Conservation (phyloP, 2,888 invertebrate genomes). For the Torymus texanus region DNA sequence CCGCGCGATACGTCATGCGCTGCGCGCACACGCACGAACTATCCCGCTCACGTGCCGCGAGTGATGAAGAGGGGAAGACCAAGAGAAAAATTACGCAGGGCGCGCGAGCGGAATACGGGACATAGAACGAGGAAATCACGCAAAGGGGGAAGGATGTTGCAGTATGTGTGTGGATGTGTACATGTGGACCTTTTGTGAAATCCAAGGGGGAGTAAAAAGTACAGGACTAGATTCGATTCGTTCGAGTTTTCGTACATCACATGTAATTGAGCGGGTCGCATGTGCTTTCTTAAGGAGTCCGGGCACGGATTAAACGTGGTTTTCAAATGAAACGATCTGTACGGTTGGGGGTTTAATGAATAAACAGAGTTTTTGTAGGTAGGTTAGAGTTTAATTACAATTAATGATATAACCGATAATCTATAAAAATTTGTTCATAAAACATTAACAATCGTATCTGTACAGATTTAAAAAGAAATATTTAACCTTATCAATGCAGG, state of each 20-base stretch:
- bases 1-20: slow-evolving; percentile 29
- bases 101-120: slow-evolving; percentile 35
- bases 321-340: not conserved
- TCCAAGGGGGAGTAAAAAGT: not conserved
- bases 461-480: too few relatives aligned
- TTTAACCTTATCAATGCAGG: too few relatives aligned
- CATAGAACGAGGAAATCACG: slow-evolving; percentile 18
- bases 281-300: not conserved
- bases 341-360: too few relatives aligned
- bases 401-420: too few relatives aligned
- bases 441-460: too few relatives aligned
- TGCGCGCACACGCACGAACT: slow-evolving; percentile 27
- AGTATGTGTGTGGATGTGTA: too few relatives aligned
- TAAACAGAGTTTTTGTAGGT: too few relatives aligned
- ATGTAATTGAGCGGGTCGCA: slow-evolving; percentile 11
- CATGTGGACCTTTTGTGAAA: not conserved
- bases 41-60: slow-evolving; percentile 40
- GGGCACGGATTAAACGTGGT: slow-evolving; percentile 29
- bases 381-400: too few relatives aligned
- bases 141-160: not conserved
- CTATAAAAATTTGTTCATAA: too few relatives aligned
- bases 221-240: too few relatives aligned
- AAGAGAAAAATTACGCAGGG: slow-evolving; percentile 36
- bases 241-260: too few relatives aligned
- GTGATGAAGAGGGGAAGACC: not conserved